A percentile compares a stretch with the other conserved stretches of the same genome.
phyloP scores from a whole-genome alignment of 2,797 vertebrate species.

The Rhinella marina region DNA sequence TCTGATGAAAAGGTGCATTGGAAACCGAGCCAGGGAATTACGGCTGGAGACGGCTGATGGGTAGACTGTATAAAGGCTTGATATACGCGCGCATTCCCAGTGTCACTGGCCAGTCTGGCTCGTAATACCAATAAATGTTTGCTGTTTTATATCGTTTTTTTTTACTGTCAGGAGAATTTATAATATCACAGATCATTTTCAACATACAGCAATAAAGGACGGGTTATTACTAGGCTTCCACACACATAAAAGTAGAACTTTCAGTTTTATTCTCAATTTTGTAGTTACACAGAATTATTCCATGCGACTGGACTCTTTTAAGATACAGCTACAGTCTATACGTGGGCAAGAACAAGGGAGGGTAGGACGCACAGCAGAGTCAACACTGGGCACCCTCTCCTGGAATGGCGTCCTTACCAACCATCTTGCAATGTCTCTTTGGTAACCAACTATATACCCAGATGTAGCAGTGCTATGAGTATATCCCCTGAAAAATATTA shows the following conservation, averaged over 20 bases:
- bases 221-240: neutral
- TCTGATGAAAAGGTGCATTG: conserved; percentile 13
- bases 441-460: no score
- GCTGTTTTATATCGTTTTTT: neutral
- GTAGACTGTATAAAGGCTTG: neutral
- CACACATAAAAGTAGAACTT: neutral
- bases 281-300: no score
- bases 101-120: neutral
- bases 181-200: neutral
- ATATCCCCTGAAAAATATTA: no score
- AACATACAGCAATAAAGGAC: neutral
- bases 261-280: neutral
- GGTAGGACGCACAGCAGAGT: no score
- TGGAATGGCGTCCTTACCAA: no score
- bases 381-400: no score
- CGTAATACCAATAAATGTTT: neutral
- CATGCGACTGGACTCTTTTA: no score
- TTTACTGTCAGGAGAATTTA: conserved; percentile 6
- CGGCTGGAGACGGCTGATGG: neutral
- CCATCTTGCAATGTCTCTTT: no score
- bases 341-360: no score
- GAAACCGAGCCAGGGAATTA: neutral
- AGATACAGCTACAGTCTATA: no score
- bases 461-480: no score
- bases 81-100: neutral